Evolutionary conservation across 1,140 invertebrate genomes (phyloP).

Genomic region (Euura lappo): DNA sequence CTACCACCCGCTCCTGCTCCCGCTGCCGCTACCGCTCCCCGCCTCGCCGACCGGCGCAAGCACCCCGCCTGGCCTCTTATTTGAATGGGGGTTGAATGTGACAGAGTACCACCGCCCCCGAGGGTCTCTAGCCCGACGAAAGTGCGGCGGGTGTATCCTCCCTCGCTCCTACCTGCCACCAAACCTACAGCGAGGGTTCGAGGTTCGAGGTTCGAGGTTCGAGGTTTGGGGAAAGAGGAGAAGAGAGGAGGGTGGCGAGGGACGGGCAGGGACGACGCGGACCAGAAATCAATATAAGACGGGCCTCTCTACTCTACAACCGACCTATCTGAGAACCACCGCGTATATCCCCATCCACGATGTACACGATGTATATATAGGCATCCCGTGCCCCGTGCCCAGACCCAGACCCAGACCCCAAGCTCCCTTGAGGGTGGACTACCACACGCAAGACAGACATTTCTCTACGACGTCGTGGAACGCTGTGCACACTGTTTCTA

Average conservation of each 20-base stretch:
- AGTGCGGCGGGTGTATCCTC: slow-evolving; percentile 43
- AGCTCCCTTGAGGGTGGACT: slow-evolving; percentile 50
- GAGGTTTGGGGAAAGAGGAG: neutral
- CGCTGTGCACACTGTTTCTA: slow-evolving; percentile 32
- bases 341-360: neutral
- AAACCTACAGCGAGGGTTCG: neutral
- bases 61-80: slow-evolving; percentile 52
- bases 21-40: slow-evolving; percentile 29
- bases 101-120: slow-evolving; percentile 58
- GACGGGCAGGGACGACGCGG: slow-evolving; percentile 46
- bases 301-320: slow-evolving; percentile 45
- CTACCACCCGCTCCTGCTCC: slow-evolving; percentile 34
- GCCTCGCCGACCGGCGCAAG: slow-evolving; percentile 27
- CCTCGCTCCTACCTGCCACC: slow-evolving; percentile 42
- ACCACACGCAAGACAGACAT: slow-evolving; percentile 35
- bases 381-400: neutral
- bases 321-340: neutral
- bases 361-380: neutral
- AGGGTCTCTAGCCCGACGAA: slow-evolving; percentile 51
- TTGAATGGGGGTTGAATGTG: slow-evolving; percentile 60
- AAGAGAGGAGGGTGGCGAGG: slow-evolving; percentile 18
- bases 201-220: too few species aligned
- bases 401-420: neutral
- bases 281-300: slow-evolving; percentile 63
- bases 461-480: neutral